A percentile compares a stretch with the other conserved stretches of the same genome.
Conservation (phyloP, 1,140 invertebrate genomes). For the Plutomurus gul region DNA sequence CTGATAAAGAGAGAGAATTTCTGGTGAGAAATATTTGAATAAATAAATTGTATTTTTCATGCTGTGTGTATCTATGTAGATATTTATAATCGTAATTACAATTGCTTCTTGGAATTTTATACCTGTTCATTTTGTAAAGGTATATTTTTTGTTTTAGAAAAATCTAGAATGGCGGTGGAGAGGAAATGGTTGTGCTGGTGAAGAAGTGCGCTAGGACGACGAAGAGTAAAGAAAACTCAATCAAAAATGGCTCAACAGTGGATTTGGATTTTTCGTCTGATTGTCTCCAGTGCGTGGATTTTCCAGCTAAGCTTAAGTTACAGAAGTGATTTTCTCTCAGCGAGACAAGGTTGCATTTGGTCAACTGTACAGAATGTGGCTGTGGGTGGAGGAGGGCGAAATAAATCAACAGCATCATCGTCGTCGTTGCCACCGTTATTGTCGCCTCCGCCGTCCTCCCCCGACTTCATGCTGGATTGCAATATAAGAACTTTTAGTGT, state of each 20-base stretch:
- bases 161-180: not conserved
- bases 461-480: constrained; percentile 51
- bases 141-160: too few species aligned
- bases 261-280: not conserved
- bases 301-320: not conserved
- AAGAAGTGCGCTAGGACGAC: not conserved
- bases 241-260: not conserved
- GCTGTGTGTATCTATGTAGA: too few species aligned
- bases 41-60: too few species aligned
- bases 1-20: too few species aligned
- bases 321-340: constrained; percentile 7
- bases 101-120: too few species aligned
- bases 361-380: not conserved
- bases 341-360: constrained; percentile 45
- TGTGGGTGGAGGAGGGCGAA: not conserved
- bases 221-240: not conserved
- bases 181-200: not conserved
- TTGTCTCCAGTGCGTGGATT: not conserved
- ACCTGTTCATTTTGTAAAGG: too few species aligned
- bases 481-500: constrained; percentile 54
- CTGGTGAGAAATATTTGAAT: too few species aligned
- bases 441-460: not conserved
- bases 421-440: not conserved
- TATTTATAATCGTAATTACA: too few species aligned
- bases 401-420: not conserved